These are phyloP conservation scores for Pinna nobilis DNA, from an alignment of 1,140 invertebrate genomes.

Conservation along the genomic window DNA sequence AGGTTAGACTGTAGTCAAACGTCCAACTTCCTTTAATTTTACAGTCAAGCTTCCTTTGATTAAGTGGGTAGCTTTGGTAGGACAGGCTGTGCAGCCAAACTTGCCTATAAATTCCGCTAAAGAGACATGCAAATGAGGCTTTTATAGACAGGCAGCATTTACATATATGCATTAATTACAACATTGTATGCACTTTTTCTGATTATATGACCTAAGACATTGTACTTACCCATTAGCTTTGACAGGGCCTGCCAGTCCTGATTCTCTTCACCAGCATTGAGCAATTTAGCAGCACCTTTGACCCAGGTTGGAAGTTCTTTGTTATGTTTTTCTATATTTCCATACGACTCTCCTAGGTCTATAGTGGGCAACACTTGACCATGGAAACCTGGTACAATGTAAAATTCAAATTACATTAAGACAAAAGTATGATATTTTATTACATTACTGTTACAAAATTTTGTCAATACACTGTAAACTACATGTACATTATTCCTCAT, in stretches of 20 bases:
- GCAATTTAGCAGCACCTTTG: slow-evolving; percentile 74
- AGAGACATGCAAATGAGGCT: too few relatives aligned
- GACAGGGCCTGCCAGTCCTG: slow-evolving; percentile 75
- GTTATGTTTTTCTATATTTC: slow-evolving; percentile 64
- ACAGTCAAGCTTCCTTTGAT: not conserved
- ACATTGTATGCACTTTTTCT: not conserved
- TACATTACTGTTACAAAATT: not conserved
- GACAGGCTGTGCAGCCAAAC: too few relatives aligned
- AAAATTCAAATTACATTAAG: not conserved
- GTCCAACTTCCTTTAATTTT: too few relatives aligned
- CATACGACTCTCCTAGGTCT: slow-evolving; percentile 49
- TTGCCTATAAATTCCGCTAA: too few relatives aligned
- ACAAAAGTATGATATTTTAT: not conserved
- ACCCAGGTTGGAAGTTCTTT: slow-evolving; percentile 71
- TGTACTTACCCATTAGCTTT: slow-evolving; percentile 65
- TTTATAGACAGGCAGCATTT: not conserved
- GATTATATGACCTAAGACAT: too few relatives aligned
- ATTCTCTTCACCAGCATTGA: slow-evolving; percentile 69
- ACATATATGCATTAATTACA: not conserved
- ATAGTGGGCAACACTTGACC: slow-evolving; percentile 61
- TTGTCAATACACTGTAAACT: not conserved
- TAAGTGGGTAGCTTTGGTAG: not conserved
- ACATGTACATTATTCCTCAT: too few relatives aligned
- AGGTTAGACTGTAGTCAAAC: too few relatives aligned
- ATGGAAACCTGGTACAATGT: slow-evolving; percentile 49